phyloP scores from a whole-genome alignment of 2,113 vertebrate species.

The Nicator chloris region DNA sequence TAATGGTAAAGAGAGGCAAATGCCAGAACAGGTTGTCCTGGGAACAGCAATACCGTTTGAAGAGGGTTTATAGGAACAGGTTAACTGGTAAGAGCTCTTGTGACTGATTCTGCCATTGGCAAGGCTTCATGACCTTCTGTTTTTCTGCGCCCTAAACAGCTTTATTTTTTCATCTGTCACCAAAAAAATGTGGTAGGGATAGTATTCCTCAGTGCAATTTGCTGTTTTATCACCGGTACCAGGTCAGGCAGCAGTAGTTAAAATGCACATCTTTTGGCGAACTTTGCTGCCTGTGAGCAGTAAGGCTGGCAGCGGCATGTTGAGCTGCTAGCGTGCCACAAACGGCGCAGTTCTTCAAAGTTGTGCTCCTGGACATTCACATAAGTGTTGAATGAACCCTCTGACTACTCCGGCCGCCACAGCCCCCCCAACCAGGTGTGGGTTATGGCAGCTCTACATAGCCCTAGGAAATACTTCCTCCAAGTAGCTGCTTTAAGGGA shows the following conservation, averaged over 20 bases:
- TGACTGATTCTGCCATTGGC: fast-evolving
- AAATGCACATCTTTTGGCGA: background rate
- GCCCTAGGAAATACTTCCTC: background rate
- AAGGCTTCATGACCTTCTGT: background rate
- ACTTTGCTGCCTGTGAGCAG: background rate
- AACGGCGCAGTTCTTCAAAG: fast-evolving
- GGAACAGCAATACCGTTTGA: fast-evolving
- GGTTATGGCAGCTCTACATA: background rate
- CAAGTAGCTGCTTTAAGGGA: background rate
- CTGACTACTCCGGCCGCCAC: background rate
- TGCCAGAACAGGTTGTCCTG: background rate
- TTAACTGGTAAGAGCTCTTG: background rate
- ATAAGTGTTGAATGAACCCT: fast-evolving
- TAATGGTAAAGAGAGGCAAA: background rate
- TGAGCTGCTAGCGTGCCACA: background rate
- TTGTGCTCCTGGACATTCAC: background rate
- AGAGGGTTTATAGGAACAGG: background rate
- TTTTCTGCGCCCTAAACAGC: background rate
- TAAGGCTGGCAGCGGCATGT: background rate
- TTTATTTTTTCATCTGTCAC: background rate
- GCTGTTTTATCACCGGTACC: background rate
- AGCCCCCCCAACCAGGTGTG: background rate
- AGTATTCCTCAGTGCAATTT: background rate
- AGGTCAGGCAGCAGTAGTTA: background rate
- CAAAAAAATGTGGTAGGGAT: background rate